phyloP scores from a whole-genome alignment of 2,888 invertebrate genomes.

The Sinhomidia bicolor region DNA sequence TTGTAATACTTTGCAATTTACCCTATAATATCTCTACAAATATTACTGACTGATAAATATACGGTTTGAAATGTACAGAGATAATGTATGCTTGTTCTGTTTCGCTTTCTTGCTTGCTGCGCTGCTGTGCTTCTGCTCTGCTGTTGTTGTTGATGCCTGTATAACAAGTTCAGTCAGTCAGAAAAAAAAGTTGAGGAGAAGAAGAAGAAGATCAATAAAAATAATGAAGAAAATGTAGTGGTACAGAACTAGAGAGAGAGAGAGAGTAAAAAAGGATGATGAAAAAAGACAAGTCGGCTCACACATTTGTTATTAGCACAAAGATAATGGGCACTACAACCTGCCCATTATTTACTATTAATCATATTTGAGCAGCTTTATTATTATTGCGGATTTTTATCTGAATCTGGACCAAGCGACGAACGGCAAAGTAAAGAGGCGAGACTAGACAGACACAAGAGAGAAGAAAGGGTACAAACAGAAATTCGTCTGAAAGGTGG shows the following conservation, averaged over 20 bases:
- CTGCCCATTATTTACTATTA: conserved; percentile 78
- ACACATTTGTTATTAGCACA: conserved; percentile 73
- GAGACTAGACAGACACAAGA: conserved; percentile 7
- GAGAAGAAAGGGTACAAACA: conserved; percentile 20
- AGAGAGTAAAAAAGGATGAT: conserved; percentile 26
- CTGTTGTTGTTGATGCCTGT: conserved; percentile 5
- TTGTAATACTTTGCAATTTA: conserved; percentile 45
- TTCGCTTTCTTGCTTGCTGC: background rate
- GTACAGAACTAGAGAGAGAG: background rate
- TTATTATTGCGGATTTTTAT: conserved; percentile 76
- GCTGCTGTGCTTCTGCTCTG: too few species aligned
- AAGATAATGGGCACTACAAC: conserved; percentile 75
- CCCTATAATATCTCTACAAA: conserved; percentile 40
- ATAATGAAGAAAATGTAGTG: conserved; percentile 35
- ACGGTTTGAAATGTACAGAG: conserved; percentile 20
- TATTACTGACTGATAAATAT: conserved; percentile 45
- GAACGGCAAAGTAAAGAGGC: conserved; percentile 19
- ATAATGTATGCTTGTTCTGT: conserved; percentile 19
- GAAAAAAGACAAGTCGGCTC: conserved; percentile 69
- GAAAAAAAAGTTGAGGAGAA: conserved; percentile 20
- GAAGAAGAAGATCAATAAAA: conserved; percentile 43
- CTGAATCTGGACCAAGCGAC: conserved; percentile 54
- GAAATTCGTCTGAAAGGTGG: conserved; percentile 1
- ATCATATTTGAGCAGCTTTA: conserved; percentile 77
- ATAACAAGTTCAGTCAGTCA: conserved; percentile 44